phyloP scores from a whole-genome alignment of 2,797 vertebrate species.

The Dendrocincla tyrannina region DNA sequence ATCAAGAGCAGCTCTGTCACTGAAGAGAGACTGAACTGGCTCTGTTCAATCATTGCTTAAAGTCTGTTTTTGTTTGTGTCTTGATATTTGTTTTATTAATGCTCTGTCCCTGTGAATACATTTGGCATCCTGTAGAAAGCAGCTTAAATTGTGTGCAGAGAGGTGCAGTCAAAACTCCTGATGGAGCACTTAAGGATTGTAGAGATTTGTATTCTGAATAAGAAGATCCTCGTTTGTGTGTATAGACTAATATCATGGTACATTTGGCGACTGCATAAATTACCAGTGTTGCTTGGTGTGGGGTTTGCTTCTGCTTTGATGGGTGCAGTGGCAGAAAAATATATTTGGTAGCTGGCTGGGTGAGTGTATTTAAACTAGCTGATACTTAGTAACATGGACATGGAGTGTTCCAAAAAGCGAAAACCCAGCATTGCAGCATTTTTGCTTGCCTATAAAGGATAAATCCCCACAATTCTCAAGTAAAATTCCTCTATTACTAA shows the following conservation, averaged over 20 bases:
- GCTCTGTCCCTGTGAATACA: not conserved
- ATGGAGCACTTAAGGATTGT: not conserved
- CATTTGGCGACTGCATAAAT: not conserved
- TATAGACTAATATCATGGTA: not conserved
- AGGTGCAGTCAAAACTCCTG: not conserved
- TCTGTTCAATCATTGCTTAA: not conserved
- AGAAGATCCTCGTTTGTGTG: not conserved
- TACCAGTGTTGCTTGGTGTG: not conserved
- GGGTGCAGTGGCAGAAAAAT: not conserved
- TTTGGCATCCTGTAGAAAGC: not conserved
- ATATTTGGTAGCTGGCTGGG: not conserved
- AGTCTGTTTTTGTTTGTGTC: not conserved
- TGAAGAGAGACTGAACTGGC: not conserved
- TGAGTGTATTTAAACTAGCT: not conserved
- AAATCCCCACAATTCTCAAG: not conserved
- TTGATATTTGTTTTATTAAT: slow-evolving; percentile 15
- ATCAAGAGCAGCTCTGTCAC: not conserved
- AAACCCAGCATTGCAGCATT: not conserved
- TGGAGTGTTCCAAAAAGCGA: not conserved
- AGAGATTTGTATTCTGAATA: not conserved
- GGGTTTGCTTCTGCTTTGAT: not conserved
- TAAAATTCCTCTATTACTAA: not conserved
- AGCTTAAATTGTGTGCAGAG: not conserved
- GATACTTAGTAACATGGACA: not conserved
- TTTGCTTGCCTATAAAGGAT: not conserved